Evolutionary conservation across 2,113 vertebrate species (phyloP).

Genomic region (Carlito syrichta): DNA sequence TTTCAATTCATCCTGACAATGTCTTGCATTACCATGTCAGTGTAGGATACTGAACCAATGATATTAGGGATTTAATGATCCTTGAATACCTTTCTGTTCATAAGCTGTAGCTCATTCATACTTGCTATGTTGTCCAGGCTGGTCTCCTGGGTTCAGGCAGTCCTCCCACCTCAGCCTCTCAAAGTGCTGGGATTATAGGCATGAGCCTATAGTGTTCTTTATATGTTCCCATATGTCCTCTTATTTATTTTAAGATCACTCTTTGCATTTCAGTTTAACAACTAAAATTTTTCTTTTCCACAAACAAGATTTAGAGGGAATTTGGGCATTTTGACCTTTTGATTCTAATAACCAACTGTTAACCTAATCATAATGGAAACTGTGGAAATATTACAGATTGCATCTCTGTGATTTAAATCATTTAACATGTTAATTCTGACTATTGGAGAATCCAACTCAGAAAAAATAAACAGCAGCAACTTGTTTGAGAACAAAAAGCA

Average conservation of each 20-base stretch:
- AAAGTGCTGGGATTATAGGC: too few species aligned
- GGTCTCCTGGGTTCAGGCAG: too few species aligned
- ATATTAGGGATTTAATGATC: neutral
- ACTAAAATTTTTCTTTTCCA: neutral
- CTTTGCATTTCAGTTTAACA: neutral
- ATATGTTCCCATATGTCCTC: neutral
- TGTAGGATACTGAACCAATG: neutral
- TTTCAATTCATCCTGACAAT: neutral
- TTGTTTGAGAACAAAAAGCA: neutral
- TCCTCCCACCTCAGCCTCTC: too few species aligned
- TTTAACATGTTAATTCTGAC: constrained; percentile 20
- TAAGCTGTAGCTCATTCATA: neutral
- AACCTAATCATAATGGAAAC: neutral
- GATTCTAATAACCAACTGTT: neutral
- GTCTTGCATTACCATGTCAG: neutral
- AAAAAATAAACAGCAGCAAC: neutral
- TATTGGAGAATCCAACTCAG: neutral
- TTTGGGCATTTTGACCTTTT: neutral
- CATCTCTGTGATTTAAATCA: neutral
- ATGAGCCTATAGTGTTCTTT: neutral
- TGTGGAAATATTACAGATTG: neutral
- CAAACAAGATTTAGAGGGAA: neutral
- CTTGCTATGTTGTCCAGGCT: too few species aligned
- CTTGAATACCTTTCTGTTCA: neutral
- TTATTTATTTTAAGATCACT: neutral